Evolutionary conservation across 2,888 invertebrate species (phyloP).

Genomic region (Drosophila falleni): DNA sequence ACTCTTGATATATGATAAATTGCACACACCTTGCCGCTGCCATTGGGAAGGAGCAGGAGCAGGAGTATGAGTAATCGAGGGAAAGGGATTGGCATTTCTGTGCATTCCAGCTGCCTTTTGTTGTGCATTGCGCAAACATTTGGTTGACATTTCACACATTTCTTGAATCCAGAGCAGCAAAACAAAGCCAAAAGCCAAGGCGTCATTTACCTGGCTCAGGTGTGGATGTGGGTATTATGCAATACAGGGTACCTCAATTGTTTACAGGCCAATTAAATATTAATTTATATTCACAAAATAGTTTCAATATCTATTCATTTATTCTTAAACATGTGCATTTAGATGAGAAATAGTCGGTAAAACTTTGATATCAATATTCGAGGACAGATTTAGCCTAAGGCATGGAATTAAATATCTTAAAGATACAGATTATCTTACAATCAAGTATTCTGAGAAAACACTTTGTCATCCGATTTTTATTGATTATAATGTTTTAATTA

Average conservation of each 20-base stretch:
- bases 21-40: slow-evolving; percentile 60
- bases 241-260: background rate
- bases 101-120: slow-evolving; percentile 53
- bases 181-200: slow-evolving; percentile 21
- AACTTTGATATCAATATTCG: background rate
- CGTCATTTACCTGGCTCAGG: slow-evolving; percentile 7
- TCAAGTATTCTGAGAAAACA: background rate
- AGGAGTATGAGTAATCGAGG: background rate
- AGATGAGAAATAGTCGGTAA: background rate
- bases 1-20: slow-evolving; percentile 70
- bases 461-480: no score
- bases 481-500: no score
- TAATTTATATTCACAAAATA: background rate
- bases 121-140: slow-evolving; percentile 71
- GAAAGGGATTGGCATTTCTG: slow-evolving; percentile 29
- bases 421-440: background rate
- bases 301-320: background rate
- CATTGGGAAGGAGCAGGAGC: background rate
- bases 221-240: background rate
- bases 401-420: no score
- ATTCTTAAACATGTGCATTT: background rate
- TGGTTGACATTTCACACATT: slow-evolving; percentile 55
- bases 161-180: background rate
- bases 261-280: slow-evolving; percentile 10
- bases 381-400: background rate